phyloP scores from a whole-genome alignment of 1,140 invertebrate genomes.

The Gryon sp. region DNA sequence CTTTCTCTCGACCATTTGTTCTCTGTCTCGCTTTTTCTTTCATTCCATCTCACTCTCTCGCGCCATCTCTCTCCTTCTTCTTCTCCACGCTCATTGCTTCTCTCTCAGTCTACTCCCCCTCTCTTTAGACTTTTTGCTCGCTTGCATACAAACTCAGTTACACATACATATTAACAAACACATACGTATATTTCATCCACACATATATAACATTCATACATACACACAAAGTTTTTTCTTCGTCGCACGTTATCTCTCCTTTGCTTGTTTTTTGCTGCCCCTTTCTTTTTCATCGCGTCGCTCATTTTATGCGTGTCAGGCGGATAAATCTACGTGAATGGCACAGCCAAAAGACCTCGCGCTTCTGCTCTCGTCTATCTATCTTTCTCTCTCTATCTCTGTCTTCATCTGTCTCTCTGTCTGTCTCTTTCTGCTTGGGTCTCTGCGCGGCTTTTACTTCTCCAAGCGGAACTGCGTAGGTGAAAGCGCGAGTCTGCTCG shows the following conservation, averaged over 20 bases:
- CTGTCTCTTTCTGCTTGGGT: too few relatives aligned
- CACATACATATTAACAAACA: too few relatives aligned
- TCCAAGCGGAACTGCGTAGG: conserved; percentile 27
- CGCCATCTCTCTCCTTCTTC: background rate
- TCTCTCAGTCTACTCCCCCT: too few relatives aligned
- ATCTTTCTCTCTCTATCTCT: conserved; percentile 39
- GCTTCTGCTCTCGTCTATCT: conserved; percentile 58
- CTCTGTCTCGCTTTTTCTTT: conserved; percentile 4
- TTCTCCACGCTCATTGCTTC: too few relatives aligned
- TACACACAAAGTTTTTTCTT: background rate
- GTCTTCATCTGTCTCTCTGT: too few relatives aligned
- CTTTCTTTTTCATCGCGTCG: conserved; percentile 43
- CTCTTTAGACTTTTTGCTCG: too few relatives aligned
- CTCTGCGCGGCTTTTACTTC: too few relatives aligned
- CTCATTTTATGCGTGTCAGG: conserved; percentile 59
- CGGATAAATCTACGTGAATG: conserved; percentile 76
- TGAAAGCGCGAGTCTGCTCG: conserved; percentile 36
- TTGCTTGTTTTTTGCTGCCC: background rate
- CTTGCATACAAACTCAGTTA: too few relatives aligned
- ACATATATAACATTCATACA: too few relatives aligned
- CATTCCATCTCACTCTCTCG: background rate
- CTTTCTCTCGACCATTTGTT: conserved; percentile 29
- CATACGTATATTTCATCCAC: too few relatives aligned
- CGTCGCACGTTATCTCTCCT: background rate
- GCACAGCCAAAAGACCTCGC: conserved; percentile 77